phyloP scores from a whole-genome alignment of 2,888 invertebrate genomes.

The Acronicta leporina region DNA sequence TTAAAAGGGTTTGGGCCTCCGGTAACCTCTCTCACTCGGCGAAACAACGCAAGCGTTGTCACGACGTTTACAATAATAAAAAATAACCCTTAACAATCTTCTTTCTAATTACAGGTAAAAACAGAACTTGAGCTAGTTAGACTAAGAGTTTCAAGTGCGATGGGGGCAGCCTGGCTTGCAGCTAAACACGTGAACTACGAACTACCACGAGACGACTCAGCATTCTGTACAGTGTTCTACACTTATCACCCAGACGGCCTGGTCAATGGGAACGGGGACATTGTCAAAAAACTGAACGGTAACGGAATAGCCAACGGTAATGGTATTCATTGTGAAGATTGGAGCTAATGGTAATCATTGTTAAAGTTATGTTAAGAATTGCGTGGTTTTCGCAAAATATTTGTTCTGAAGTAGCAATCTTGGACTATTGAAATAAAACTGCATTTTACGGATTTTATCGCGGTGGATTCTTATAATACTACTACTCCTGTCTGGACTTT shows the following conservation, averaged over 20 bases:
- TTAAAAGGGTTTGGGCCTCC: too few relatives aligned
- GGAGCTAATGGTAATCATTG: conserved; percentile 45
- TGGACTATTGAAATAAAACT: too few relatives aligned
- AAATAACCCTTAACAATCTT: too few relatives aligned
- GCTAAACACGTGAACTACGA: conserved; percentile 91
- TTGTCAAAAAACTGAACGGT: conserved; percentile 44
- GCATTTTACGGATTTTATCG: too few relatives aligned
- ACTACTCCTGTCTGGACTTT: too few relatives aligned
- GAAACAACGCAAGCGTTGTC: too few relatives aligned
- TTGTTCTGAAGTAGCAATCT: background rate
- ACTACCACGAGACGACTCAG: conserved; percentile 92
- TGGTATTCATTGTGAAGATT: conserved; percentile 38
- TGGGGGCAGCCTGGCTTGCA: conserved; percentile 96
- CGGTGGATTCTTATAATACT: too few relatives aligned
- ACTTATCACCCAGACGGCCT: conserved; percentile 77
- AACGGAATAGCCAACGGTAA: conserved; percentile 48
- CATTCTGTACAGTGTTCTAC: conserved; percentile 92
- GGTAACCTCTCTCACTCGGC: too few relatives aligned
- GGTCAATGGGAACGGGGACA: conserved; percentile 46
- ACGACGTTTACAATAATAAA: too few relatives aligned
- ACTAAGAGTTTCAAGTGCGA: conserved; percentile 93
- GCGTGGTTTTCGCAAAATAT: conserved; percentile 45
- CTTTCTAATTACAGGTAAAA: conserved; percentile 71
- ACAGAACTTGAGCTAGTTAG: conserved; percentile 90
- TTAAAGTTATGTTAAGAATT: background rate